phyloP scores from a whole-genome alignment of 2,797 vertebrate genomes.

The Chrysocyon brachyurus region DNA sequence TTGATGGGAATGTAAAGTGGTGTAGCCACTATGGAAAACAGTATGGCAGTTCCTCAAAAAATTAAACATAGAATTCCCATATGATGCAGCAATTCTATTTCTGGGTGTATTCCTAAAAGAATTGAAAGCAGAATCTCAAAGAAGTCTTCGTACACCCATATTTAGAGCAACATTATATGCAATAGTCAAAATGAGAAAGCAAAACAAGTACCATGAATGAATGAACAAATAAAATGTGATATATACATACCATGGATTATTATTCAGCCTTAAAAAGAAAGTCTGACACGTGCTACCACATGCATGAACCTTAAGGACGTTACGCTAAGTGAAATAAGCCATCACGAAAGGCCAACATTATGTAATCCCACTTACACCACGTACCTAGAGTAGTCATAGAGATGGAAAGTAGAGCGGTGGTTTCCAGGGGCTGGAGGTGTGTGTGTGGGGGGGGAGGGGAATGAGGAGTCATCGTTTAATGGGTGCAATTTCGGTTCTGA shows the following conservation, averaged over 20 bases:
- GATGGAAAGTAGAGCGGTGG: background rate
- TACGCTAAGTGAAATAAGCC: background rate
- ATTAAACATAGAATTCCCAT: background rate
- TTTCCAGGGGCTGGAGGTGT: background rate
- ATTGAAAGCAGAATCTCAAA: background rate
- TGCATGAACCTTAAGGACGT: background rate
- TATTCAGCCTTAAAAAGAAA: background rate
- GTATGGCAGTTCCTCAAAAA: background rate
- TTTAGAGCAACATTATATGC: background rate
- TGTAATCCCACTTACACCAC: background rate
- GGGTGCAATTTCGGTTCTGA: background rate
- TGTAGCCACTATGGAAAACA: background rate
- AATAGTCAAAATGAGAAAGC: background rate
- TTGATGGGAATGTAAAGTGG: background rate
- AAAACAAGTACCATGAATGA: background rate
- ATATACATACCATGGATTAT: too few species aligned
- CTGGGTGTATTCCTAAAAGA: background rate
- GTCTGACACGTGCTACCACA: background rate
- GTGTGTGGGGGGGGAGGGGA: too few species aligned
- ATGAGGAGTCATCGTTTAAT: background rate
- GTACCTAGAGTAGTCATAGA: background rate
- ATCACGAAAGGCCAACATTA: background rate
- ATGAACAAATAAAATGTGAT: background rate
- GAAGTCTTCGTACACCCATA: background rate
- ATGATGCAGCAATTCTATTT: background rate